Evolutionary conservation across 2,888 invertebrate species (phyloP), one percentile per base, ranked within the genome.

Genomic region (Eupithecia pulchellata): DNA sequence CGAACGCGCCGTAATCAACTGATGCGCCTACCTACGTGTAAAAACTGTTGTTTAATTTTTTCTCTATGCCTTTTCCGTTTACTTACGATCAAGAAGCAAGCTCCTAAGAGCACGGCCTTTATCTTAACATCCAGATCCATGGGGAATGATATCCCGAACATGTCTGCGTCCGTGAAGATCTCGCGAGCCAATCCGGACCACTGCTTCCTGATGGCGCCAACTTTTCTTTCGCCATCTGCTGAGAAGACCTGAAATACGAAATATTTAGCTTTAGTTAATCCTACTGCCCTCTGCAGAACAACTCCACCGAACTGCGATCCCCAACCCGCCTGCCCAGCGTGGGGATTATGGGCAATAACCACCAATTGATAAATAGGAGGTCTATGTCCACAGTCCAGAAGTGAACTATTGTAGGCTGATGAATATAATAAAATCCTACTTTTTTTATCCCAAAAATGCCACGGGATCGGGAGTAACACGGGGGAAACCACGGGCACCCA

Each of bases 61-160:
- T 25, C 11, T 52, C 4, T 52, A 13, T 4, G 20, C 4, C 52
- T 52, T 13, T 25, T 3, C n/a, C 2, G 57, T 57, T 57, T 57
- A 52, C 96, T 96, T 93, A 97, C 97, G 86, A 97, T 97, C 65
- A 97, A 93, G 88, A 97, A 96, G 84, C 97, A 96, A 29, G 97
- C 97, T 66, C 97, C 97, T 32, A 97, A 88, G 83, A 97, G 94
- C 8, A 97, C 96, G 0, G 97, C 97, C 86, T 98, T 97, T 93
- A 97, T 96, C 87, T 96, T 96, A 60, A 97, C 97, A 86, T 98
- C 98, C 83, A 99, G 92, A 89, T 98, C 98, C 95, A 97, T 95
- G 0, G 99, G 99, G 88, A 99, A 99, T n/a, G 96, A 96, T 73
- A 99, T 96, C 32, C 98, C 98, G 89, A 98, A 99, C 89, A 96